phyloP scores from a whole-genome alignment of 2,113 vertebrate genomes.

The Climacteris rufus region DNA sequence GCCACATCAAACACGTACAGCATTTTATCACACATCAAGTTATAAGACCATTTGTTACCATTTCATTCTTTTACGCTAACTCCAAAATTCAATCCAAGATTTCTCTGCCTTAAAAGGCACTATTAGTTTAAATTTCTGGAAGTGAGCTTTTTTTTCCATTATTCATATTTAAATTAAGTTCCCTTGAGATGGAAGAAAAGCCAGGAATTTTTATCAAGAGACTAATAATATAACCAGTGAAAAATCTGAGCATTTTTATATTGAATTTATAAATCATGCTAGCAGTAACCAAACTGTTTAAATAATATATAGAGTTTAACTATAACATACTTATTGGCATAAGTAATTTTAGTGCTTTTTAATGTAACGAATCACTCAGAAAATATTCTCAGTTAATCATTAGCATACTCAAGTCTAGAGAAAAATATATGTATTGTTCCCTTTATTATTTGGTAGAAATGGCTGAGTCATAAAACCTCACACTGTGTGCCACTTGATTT shows the following conservation, averaged over 20 bases:
- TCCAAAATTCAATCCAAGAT: conserved; percentile 31
- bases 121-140: conserved; percentile 59
- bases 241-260: conserved; percentile 63
- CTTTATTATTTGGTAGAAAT: not conserved
- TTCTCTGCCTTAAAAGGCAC: conserved; percentile 49
- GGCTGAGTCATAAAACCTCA: not conserved
- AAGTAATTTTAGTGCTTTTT: conserved; percentile 34
- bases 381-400: conserved; percentile 18
- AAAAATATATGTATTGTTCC: not conserved
- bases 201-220: conserved; percentile 71
- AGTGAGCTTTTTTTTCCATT: conserved; percentile 49
- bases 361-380: not conserved
- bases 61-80: not conserved
- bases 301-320: conserved; percentile 45
- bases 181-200: conserved; percentile 72
- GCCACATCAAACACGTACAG: not conserved
- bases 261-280: conserved; percentile 57
- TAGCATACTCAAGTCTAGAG: not conserved
- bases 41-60: not conserved
- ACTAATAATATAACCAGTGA: conserved; percentile 66
- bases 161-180: conserved; percentile 75
- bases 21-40: not conserved
- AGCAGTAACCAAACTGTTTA: conserved; percentile 51
- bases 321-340: conserved; percentile 16
- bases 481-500: not conserved